Evolutionary conservation across 2,888 invertebrate species (phyloP), one percentile per base, ranked within the genome.

Genomic region (Siphlonurus alternatus): DNA sequence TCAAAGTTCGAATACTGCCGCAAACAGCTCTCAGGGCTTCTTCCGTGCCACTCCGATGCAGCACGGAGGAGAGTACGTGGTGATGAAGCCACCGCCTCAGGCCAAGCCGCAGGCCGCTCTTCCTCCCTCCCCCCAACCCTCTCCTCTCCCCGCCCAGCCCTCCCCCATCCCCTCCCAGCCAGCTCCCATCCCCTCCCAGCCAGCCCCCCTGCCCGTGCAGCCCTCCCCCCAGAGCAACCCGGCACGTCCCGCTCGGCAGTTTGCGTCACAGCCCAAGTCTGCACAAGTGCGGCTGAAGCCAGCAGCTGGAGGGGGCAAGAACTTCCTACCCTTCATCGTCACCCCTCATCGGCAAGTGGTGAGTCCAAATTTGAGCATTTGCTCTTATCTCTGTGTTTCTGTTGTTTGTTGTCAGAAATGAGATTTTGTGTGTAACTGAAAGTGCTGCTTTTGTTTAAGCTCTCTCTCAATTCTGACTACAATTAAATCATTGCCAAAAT

Each of bases 241-340:
- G 19, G 61, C 56, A 23, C n/a, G 25, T 19, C 61, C 53, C 23
- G 23, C 59, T 15, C 59, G 38, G 19, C 63, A 59, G 23, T 60
- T 53, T 59, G 59, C 53, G 7, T 19, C 54, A 18, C 61, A 20
- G 75, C 74, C 56, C 15, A 56, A 22, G 1, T 67, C 68, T 18
- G 67, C 76, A 72, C 56, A 56, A 22, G 7, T 56, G 5, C 56
- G 56, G 7, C n/a, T 56, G 56, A 56, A 56, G 20, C 56, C 56
- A 56, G 65, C 66, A 67, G 2, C 62, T 38, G 59, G 60, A 65
- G 68, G 67, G 63, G 81, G 79, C 19, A 84, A 91, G 74, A 88
- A 87, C 69, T 76, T 93, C 63, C 76, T 93, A 68, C 91, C 93
- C 0, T 93, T 89, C 72, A 92, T 88, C 75, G 88, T 93, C 24